Evolutionary conservation across 2,888 invertebrate genomes (phyloP).

Genomic region (Deilephila porcellus): DNA sequence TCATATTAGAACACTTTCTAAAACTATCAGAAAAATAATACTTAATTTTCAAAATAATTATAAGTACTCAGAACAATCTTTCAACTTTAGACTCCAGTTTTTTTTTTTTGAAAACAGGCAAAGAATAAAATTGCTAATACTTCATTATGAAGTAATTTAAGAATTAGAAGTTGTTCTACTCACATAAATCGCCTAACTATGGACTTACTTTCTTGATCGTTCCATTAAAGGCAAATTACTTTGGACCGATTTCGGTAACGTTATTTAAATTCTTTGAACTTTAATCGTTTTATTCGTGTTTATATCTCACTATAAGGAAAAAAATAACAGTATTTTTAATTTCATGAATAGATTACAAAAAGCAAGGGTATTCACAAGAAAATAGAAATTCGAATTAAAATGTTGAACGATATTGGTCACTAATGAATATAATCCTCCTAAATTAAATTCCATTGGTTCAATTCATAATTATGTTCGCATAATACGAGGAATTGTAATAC

Average conservation of each 20-base stretch:
- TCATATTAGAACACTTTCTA: too few species aligned
- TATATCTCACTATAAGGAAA: neutral
- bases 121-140: neutral
- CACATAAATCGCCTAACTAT: slow-evolving; percentile 35
- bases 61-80: too few species aligned
- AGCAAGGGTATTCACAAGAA: too few species aligned
- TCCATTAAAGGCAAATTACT: slow-evolving; percentile 44
- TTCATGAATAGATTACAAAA: neutral
- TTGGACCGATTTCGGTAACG: slow-evolving; percentile 3
- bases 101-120: neutral
- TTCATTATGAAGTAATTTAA: slow-evolving; percentile 9
- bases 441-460: too few species aligned
- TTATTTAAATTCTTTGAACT: slow-evolving; percentile 5
- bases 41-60: too few species aligned
- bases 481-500: too few species aligned
- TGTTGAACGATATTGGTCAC: too few species aligned
- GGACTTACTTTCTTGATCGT: slow-evolving; percentile 42
- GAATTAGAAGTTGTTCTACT: slow-evolving; percentile 5
- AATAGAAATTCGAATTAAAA: too few species aligned
- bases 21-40: too few species aligned
- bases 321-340: neutral
- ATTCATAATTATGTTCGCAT: too few species aligned
- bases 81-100: too few species aligned
- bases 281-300: neutral
- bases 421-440: too few species aligned